phyloP scores from a whole-genome alignment of 1,140 invertebrate species.

The Drosophila malerkotliana region DNA sequence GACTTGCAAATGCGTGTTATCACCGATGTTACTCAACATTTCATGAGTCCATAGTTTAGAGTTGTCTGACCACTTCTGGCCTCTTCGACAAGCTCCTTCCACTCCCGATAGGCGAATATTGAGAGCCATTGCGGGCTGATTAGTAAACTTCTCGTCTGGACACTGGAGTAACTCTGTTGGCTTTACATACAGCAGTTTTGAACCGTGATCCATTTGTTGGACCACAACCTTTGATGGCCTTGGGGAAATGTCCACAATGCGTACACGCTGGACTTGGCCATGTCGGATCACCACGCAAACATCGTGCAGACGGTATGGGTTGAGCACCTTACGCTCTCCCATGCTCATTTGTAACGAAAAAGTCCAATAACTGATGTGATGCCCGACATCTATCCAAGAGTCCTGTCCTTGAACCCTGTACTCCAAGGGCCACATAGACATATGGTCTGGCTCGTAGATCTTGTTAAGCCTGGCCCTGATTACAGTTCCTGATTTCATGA shows the following conservation, averaged over 20 bases:
- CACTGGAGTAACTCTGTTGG: constrained; percentile 35
- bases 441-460: constrained; percentile 35
- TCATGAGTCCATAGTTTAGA: constrained; percentile 21
- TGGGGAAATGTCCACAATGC: constrained; percentile 28
- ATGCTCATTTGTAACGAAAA: constrained; percentile 28
- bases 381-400: constrained; percentile 14
- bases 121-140: constrained; percentile 30
- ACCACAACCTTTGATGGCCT: constrained; percentile 34
- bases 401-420: constrained; percentile 11
- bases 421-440: constrained; percentile 29
- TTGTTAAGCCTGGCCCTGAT: constrained; percentile 31
- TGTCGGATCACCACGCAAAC: constrained; percentile 34
- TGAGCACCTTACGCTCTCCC: neutral
- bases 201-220: constrained; percentile 53
- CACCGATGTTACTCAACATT: constrained; percentile 1
- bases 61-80: constrained; percentile 4
- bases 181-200: constrained; percentile 23
- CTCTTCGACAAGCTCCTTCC: neutral
- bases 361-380: neutral
- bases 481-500: constrained; percentile 7
- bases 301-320: constrained; percentile 10
- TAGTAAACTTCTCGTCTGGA: constrained; percentile 4
- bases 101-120: constrained; percentile 42
- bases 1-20: constrained; percentile 34
- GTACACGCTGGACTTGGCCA: constrained; percentile 32